phyloP scores from a whole-genome alignment of 2,113 vertebrate genomes.

The Heterotilapia buettikoferi region DNA sequence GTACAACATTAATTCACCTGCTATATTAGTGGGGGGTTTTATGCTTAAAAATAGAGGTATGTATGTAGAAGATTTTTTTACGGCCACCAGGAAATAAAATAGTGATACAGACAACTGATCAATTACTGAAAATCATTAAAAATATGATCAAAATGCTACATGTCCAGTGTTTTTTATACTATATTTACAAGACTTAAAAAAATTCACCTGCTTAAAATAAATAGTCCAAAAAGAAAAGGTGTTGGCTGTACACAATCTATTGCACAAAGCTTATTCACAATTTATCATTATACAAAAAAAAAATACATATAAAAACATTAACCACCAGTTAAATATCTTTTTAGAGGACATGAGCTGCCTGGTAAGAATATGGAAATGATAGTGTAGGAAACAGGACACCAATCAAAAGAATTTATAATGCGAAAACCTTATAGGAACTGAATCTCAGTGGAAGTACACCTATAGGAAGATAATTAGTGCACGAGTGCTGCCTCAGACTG shows the following conservation, averaged over 20 bases:
- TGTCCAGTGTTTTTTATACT: neutral
- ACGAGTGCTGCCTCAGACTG: neutral
- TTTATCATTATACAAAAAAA: neutral
- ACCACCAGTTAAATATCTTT: neutral
- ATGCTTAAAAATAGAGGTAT: neutral
- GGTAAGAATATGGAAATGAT: neutral
- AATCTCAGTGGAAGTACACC: neutral
- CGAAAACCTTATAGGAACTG: neutral
- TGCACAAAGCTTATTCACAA: conserved; percentile 25
- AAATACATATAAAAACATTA: neutral
- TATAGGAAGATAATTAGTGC: conserved; percentile 5
- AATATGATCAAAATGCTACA: neutral
- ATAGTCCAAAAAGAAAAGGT: conserved; percentile 24
- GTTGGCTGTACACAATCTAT: conserved; percentile 47
- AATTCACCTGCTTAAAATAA: conserved; percentile 45
- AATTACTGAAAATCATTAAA: neutral
- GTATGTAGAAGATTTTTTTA: neutral
- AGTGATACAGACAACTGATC: neutral
- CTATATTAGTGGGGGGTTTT: neutral
- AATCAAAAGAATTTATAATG: conserved; percentile 10
- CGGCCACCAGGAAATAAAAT: neutral
- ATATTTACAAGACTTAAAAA: conserved; percentile 4
- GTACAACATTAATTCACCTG: neutral
- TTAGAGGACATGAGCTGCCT: conserved; percentile 29
- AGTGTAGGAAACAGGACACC: neutral